phyloP scores from a whole-genome alignment of 1,140 invertebrate genomes.

The Trachymyrmex cornetzi region DNA sequence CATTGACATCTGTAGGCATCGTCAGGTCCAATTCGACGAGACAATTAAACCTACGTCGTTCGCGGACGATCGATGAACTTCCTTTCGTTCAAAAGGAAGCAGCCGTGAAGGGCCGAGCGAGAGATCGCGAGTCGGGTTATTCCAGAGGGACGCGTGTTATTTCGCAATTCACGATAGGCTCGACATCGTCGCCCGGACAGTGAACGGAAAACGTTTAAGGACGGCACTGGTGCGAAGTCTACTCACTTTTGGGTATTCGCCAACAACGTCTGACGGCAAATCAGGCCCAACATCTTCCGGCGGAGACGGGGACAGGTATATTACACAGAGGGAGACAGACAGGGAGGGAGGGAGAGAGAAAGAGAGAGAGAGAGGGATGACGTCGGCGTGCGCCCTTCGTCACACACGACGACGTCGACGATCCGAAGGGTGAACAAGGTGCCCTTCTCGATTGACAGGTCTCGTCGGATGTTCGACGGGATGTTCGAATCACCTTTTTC shows the following conservation, averaged over 20 bases:
- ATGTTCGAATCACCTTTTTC: background rate
- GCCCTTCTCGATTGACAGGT: conserved; percentile 13
- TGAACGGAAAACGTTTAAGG: no score
- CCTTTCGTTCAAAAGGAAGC: background rate
- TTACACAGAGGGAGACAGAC: background rate
- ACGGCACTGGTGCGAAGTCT: background rate
- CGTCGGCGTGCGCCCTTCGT: conserved; percentile 36
- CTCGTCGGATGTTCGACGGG: background rate
- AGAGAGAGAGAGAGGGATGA: conserved; percentile 14
- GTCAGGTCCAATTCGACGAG: background rate
- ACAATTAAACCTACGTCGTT: background rate
- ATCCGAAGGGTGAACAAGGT: background rate
- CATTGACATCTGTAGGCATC: background rate
- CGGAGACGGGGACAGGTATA: background rate
- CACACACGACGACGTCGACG: background rate
- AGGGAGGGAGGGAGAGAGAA: background rate
- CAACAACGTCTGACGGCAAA: conserved; percentile 77
- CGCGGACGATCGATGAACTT: background rate
- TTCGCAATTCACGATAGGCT: background rate
- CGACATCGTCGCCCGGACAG: background rate
- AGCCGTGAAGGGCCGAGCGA: background rate
- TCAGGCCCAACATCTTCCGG: conserved; percentile 75
- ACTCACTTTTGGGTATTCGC: conserved; percentile 81
- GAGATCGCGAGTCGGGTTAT: conserved; percentile 7
- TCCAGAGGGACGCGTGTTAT: background rate